Conservation (phyloP, 1,140 invertebrate species). For the Harlomillsia oculata region DNA sequence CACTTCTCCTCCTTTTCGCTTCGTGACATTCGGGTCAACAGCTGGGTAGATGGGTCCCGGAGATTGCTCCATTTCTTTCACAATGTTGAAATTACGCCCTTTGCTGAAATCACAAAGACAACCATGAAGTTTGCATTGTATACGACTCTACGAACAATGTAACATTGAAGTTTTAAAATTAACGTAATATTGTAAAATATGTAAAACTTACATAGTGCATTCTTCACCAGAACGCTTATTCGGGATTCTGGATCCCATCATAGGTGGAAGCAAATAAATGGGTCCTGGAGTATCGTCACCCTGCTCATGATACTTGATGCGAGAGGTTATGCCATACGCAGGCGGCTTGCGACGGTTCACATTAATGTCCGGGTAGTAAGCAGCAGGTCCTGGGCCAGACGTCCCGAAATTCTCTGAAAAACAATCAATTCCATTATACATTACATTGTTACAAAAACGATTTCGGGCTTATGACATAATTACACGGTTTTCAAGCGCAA, state of each 20-base stretch:
- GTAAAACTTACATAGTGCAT: conserved; percentile 19
- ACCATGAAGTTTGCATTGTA: background rate
- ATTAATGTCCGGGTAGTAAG: conserved; percentile 27
- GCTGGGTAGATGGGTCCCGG: conserved; percentile 28
- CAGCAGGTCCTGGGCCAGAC: conserved; percentile 22
- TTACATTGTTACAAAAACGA: no score
- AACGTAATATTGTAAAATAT: background rate
- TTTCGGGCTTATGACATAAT: no score
- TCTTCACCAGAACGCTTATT: conserved; percentile 27
- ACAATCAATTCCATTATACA: background rate
- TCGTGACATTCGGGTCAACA: conserved; percentile 25
- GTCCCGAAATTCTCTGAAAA: conserved; percentile 20
- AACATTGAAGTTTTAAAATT: background rate
- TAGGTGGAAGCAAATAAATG: conserved; percentile 29
- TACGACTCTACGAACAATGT: background rate
- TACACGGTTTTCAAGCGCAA: no score
- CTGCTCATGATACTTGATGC: conserved; percentile 12
- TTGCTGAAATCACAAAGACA: conserved; percentile 16
- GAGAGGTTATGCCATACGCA: conserved; percentile 13
- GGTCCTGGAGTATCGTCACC: conserved; percentile 27
- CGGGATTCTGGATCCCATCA: conserved; percentile 25
- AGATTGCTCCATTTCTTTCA: conserved; percentile 1
- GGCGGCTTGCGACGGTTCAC: conserved; percentile 26
- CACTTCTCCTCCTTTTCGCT: conserved; percentile 17
- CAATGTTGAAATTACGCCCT: conserved; percentile 6